Evolutionary conservation across 2,797 vertebrate genomes (phyloP).

Genomic region (Malurus leucopterus): DNA sequence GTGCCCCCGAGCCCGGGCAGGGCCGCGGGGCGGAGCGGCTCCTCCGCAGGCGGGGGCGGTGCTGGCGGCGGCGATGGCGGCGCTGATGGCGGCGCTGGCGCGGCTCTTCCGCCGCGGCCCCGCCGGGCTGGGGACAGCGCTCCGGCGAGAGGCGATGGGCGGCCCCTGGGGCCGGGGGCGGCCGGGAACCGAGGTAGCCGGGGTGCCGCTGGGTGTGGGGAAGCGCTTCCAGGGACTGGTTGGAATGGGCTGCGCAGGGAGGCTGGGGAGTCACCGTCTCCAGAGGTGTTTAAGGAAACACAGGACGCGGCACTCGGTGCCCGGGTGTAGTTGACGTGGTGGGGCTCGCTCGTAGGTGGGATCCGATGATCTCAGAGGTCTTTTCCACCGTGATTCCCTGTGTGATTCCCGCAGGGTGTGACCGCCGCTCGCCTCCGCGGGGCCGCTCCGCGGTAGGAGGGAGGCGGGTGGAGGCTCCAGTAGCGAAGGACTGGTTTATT

Average conservation of each 20-base stretch:
- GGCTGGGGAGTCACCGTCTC: neutral
- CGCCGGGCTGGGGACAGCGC: neutral
- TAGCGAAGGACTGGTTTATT: neutral
- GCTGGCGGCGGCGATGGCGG: neutral
- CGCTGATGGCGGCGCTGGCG: neutral
- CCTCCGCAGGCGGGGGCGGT: neutral
- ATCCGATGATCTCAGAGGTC: no score
- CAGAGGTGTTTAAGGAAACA: neutral
- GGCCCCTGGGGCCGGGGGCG: neutral
- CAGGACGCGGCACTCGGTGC: neutral
- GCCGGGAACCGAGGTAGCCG: neutral
- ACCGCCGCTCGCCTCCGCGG: neutral
- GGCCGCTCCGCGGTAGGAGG: accelerated
- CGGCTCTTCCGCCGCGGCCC: neutral
- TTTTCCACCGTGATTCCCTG: accelerated
- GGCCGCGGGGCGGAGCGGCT: neutral
- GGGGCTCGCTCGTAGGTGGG: neutral
- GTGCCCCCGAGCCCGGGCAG: neutral
- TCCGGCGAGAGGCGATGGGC: neutral
- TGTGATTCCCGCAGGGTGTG: neutral
- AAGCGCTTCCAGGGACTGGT: accelerated
- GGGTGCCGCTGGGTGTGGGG: neutral
- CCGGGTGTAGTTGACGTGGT: accelerated
- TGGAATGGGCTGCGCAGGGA: neutral
- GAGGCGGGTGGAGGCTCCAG: no score